These are phyloP conservation scores for Pristionchus japonicus DNA, from an alignment of 2,888 invertebrate species.

Conservation along the genomic window DNA sequence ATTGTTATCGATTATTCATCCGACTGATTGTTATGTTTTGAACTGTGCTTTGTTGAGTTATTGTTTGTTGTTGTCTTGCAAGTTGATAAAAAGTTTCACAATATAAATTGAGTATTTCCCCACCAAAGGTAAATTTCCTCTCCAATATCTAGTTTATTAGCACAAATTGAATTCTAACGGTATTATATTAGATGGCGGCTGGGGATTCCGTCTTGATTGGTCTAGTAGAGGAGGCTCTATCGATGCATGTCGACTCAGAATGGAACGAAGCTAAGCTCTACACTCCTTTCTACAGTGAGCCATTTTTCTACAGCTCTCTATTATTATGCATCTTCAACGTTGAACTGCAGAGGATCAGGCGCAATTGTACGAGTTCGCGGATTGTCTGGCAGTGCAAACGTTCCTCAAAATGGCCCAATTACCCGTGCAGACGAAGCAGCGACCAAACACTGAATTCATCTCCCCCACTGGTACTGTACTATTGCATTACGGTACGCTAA, in stretches of 20 bases:
- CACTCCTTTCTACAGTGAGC: conserved; percentile 65
- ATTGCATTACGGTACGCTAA: background rate
- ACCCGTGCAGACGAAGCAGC: conserved; percentile 86
- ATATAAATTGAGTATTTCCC: background rate
- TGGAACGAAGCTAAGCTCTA: conserved; percentile 68
- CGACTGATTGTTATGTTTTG: conserved; percentile 20
- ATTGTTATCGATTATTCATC: conserved; percentile 32
- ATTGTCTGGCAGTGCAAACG: conserved; percentile 91
- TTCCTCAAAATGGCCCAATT: conserved; percentile 93
- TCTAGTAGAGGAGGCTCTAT: conserved; percentile 56
- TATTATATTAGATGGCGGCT: conserved; percentile 45
- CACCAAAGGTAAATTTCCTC: background rate
- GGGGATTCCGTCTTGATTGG: conserved; percentile 57
- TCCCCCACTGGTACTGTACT: conserved; percentile 83
- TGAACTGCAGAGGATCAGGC: conserved; percentile 87
- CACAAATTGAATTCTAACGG: background rate
- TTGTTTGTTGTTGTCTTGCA: conserved; percentile 23
- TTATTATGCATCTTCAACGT: background rate
- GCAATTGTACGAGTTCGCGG: conserved; percentile 91
- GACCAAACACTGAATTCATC: conserved; percentile 95
- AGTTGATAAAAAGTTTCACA: conserved; percentile 1
- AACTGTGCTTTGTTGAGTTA: conserved; percentile 19
- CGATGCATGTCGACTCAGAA: conserved; percentile 65
- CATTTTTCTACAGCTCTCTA: no score
- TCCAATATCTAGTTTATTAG: background rate